Base-by-base conservation (phyloP, 2,113 vertebrate genomes). In the Addax nasomaculatus region DNA sequence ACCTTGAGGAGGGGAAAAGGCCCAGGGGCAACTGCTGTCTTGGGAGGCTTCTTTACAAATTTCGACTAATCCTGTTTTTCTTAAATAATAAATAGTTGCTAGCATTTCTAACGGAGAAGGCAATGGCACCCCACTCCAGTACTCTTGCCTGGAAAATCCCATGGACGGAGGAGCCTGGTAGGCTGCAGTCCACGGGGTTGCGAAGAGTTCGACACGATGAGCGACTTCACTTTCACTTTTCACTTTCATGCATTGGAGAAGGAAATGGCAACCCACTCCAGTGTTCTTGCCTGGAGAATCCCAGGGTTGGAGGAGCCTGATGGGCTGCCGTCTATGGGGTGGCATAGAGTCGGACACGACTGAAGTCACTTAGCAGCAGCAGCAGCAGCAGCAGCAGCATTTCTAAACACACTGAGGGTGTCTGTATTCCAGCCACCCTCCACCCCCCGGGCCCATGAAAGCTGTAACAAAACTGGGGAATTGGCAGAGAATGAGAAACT, bases 11-110 rank as follows among this genome's bases (percentile, higher is more conserved):
- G 11, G 67, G 30, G 27, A 36, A 13, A 36, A 47, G 51, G 64
- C 36, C 15, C 9, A 55, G 9, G 5, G 49, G 43, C 30, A 43
- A 25, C 9, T 17, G 47, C 10, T 47, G 19, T 39, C 30, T 76
- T 3, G 6, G 45, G 47, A 36, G 33, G 30, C 47, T 94, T 33
- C 25, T 36, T 49, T 55, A 60, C 6, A 36, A 51, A 81, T 57
- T 58, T 79, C 17, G 27, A 64, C 7, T 4, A 29, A 89, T 73
- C 16, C 21, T n/a, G 0, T 81, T 93, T 93, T 49, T 70, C 86
- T 49, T 25, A 49, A 79, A 36, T 45, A 47, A 85, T 84, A 96
- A 92, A 91, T 79, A 83, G 17, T 30, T 91, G 84, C 83, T 89
- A 90, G 21, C 57, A 92, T 95, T 83, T 94, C 81, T 25, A 29